These are phyloP conservation scores for Merluccius polli DNA, from an alignment of 2,797 vertebrate species.

Conservation along the genomic window DNA sequence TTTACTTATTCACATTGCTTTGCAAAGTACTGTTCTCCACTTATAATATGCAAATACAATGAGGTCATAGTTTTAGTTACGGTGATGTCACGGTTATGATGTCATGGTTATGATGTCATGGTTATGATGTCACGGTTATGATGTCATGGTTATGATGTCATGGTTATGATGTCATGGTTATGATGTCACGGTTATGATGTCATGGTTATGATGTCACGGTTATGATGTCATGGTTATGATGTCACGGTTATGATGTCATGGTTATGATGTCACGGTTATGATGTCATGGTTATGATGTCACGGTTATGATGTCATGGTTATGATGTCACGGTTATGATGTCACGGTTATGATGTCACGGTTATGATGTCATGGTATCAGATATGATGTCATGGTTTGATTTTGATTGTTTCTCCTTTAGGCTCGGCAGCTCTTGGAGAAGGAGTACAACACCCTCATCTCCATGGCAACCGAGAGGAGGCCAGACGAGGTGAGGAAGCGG, in stretches of 20 bases:
- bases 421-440: constrained; percentile 87
- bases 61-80: no score
- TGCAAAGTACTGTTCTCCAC: not conserved
- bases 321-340: no score
- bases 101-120: not conserved
- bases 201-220: no score
- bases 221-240: no score
- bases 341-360: no score
- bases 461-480: constrained; percentile 87
- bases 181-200: not conserved
- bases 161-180: not conserved
- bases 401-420: constrained; percentile 61
- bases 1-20: not conserved
- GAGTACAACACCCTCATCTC: constrained; percentile 88
- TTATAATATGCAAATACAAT: not conserved
- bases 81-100: no score
- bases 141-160: not conserved
- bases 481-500: constrained; percentile 89
- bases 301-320: no score
- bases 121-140: not conserved
- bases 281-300: no score
- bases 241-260: no score
- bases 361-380: not conserved
- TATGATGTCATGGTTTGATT: not conserved
- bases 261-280: no score